Conservation (phyloP, 2,797 vertebrate genomes). For the Poecilia picta region DNA sequence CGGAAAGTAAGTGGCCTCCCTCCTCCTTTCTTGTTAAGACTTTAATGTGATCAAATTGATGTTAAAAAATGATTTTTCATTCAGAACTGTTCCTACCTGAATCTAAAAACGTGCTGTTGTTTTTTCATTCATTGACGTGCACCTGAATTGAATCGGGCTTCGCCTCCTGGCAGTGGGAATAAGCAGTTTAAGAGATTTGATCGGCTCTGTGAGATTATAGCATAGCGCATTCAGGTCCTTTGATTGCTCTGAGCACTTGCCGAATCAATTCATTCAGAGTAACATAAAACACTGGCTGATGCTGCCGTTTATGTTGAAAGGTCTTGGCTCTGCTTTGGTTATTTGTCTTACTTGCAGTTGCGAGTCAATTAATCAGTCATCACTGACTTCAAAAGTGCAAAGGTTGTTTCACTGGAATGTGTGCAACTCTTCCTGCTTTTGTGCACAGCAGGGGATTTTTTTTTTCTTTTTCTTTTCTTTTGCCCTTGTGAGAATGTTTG, state of each 20-base stretch:
- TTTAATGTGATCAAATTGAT: background rate
- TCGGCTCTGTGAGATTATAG: conserved; percentile 45
- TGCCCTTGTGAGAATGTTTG: conserved; percentile 20
- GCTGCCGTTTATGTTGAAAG: background rate
- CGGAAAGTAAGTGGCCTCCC: conserved; percentile 67
- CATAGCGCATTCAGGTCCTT: conserved; percentile 7
- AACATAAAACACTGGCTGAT: background rate
- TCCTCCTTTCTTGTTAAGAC: background rate
- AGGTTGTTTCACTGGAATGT: background rate
- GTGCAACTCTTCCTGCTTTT: conserved; percentile 34
- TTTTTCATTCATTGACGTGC: conserved; percentile 6
- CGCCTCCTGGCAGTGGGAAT: conserved; percentile 34
- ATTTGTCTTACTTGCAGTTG: background rate
- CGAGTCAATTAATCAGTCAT: conserved; percentile 13
- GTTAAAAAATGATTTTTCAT: background rate
- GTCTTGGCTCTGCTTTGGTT: background rate
- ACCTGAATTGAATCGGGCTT: background rate
- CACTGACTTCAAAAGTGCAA: background rate
- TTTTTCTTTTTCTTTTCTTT: background rate
- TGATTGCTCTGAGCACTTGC: background rate
- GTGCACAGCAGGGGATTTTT: background rate
- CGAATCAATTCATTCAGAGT: background rate
- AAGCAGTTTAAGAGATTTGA: conserved; percentile 79
- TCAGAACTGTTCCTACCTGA: background rate
- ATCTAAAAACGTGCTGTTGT: background rate